A percentile compares a stretch with the other conserved stretches of the same genome.
Conservation (phyloP, 2,888 invertebrate genomes). For the Aspidiotus rigidus region DNA sequence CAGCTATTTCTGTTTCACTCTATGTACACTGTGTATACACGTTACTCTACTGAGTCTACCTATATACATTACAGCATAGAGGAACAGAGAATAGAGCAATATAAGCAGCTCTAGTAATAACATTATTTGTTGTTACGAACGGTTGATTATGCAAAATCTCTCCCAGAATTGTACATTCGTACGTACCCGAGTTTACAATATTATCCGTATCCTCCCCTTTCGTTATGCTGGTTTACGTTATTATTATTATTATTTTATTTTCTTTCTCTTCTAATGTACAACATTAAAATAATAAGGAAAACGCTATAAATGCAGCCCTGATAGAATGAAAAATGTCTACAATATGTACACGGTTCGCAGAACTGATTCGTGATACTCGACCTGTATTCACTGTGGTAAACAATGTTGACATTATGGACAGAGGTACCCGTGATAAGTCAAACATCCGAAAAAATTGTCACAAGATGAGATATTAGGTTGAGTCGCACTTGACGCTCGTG, state of each 20-base stretch:
- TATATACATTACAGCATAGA: background rate
- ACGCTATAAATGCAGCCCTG: background rate
- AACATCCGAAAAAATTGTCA: too few species aligned
- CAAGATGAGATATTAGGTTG: too few species aligned
- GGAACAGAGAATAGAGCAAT: background rate
- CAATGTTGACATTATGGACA: too few species aligned
- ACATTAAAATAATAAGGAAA: conserved; percentile 1
- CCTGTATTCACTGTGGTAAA: too few species aligned
- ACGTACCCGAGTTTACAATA: background rate
- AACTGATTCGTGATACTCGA: conserved; percentile 1
- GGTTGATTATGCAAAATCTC: conserved; percentile 16
- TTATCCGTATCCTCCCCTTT: background rate
- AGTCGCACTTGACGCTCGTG: too few species aligned
- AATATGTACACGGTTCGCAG: background rate
- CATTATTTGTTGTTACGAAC: conserved; percentile 16
- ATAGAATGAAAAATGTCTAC: too few species aligned
- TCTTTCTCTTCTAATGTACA: background rate
- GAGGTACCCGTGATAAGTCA: too few species aligned
- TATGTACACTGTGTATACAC: background rate
- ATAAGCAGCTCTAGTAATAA: background rate
- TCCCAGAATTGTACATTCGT: background rate
- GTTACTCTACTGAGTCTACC: background rate
- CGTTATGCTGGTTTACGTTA: background rate
- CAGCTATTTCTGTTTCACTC: background rate
- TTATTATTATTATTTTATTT: background rate